A percentile compares a stretch with the other conserved stretches of the same genome.
phyloP scores from a whole-genome alignment of 2,888 invertebrate genomes.

The Anodontia alba region DNA sequence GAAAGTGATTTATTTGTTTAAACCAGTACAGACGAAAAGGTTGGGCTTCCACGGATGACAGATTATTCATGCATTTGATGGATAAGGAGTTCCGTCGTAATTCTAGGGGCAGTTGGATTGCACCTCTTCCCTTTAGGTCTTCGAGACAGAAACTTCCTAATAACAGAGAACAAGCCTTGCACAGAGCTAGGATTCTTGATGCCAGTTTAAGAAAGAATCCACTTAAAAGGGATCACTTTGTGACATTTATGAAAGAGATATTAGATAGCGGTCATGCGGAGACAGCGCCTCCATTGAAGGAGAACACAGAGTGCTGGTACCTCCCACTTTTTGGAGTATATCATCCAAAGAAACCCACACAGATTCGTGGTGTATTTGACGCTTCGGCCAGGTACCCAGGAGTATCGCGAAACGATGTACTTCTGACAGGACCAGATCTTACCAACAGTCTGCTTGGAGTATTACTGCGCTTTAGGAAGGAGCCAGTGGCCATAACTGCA shows the following conservation, averaged over 20 bases:
- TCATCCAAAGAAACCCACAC: constrained; percentile 25
- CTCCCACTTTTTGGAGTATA: constrained; percentile 33
- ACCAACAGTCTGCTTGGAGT: constrained; percentile 34
- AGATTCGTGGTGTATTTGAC: constrained; percentile 36
- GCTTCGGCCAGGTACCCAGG: constrained; percentile 26
- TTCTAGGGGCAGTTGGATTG: constrained; percentile 44
- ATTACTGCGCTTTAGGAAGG: constrained; percentile 43
- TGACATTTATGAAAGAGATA: constrained; percentile 54
- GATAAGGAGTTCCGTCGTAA: constrained; percentile 35
- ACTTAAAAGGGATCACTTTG: constrained; percentile 46
- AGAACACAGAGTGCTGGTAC: constrained; percentile 33
- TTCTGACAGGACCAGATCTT: constrained; percentile 25
- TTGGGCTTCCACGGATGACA: constrained; percentile 54
- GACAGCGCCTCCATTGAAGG: constrained; percentile 44
- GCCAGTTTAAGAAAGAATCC: constrained; percentile 38
- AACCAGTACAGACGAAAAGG: constrained; percentile 43
- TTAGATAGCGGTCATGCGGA: constrained; percentile 54
- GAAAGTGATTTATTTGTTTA: constrained; percentile 21
- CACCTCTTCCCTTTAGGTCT: constrained; percentile 52
- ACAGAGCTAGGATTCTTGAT: constrained; percentile 45
- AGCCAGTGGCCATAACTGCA: constrained; percentile 39
- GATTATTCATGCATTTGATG: constrained; percentile 42
- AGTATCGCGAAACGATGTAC: constrained; percentile 21
- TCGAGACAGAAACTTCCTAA: constrained; percentile 37
- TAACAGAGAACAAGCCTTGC: constrained; percentile 41